Base-by-base conservation (phyloP, 2,888 invertebrate genomes). In the Silvanus unidentatus region DNA sequence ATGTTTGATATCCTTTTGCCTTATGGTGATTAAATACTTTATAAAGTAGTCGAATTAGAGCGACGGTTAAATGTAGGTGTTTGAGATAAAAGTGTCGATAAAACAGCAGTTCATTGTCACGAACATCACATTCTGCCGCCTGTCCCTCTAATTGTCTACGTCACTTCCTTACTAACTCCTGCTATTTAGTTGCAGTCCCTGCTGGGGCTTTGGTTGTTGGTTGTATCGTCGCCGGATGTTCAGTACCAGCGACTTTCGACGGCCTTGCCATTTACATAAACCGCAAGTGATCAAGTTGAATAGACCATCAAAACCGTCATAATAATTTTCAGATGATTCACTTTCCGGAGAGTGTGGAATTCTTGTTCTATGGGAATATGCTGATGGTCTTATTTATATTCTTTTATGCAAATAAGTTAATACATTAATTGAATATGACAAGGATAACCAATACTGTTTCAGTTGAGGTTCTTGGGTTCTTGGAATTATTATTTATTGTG, bases 41-140 rank as follows among this genome's bases (percentile, higher is more conserved):
- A 57, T 56, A 58, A 59, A 60, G 59, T 55, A 57, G 52, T 30
- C 53, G 52, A 59, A 57, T 61, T 59, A 57, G 46, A 55, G 56
- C 51, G 55, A 52, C 53, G 54, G 52, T 53, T 53, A 50, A 49
- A 51, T 50, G 58, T 58, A 50, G 59, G 57, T 50, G 57, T 54
- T 47, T 47, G 45, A 53, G 58, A 59, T 58, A 53, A 50, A 54
- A 49, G 44, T 49, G 50, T 45, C 51, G 54, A 54, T 56, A 58
- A 58, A 42, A 49, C 46, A 48, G 46, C 49, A 46, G 56, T 54
- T 54, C 55, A 53, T 60, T 58, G 58, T 60, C 58, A 59, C 58
- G 55, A 57, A 53, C 50, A 50, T 57, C 52, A 55, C 58, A 58
- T 57, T 53, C 53, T 55, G 48, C 45, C 53, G 55, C 42, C 44